Conservation (phyloP, 2,797 vertebrate genomes). For the Gymnoscopelus braueri region DNA sequence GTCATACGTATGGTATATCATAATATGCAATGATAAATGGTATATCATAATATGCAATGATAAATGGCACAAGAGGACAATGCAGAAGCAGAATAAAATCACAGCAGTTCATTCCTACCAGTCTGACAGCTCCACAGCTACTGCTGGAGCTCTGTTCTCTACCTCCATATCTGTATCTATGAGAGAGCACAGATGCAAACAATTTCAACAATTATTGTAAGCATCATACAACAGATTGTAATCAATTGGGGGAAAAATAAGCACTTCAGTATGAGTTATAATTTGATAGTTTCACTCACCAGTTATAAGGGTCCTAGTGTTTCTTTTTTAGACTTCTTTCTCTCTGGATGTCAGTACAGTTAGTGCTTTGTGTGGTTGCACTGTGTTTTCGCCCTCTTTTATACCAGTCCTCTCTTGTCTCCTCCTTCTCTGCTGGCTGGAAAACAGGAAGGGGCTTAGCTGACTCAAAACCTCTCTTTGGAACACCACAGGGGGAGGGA, state of each 20-base stretch:
- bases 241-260: background rate
- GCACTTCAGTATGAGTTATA: background rate
- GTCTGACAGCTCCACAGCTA: slow-evolving; percentile 49
- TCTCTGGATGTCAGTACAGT: slow-evolving; percentile 7
- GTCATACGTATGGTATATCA: background rate
- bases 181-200: slow-evolving; percentile 14
- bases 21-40: no score
- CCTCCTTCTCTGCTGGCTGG: slow-evolving; percentile 54
- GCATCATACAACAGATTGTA: background rate
- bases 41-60: no score
- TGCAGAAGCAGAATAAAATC: slow-evolving; percentile 26
- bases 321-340: background rate
- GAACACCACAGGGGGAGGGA: slow-evolving; percentile 21
- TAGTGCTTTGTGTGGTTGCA: slow-evolving; percentile 23
- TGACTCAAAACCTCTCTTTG: slow-evolving; percentile 37
- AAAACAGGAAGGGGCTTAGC: slow-evolving; percentile 71
- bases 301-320: no score
- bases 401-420: slow-evolving; percentile 52
- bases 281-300: background rate
- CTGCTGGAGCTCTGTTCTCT: slow-evolving; percentile 45
- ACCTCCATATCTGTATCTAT: slow-evolving; percentile 63
- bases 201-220: background rate
- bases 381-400: slow-evolving; percentile 42
- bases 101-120: slow-evolving; percentile 56
- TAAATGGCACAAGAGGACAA: background rate